Base-by-base conservation (phyloP, 2,888 invertebrate genomes). In the Chouioia cunea region DNA sequence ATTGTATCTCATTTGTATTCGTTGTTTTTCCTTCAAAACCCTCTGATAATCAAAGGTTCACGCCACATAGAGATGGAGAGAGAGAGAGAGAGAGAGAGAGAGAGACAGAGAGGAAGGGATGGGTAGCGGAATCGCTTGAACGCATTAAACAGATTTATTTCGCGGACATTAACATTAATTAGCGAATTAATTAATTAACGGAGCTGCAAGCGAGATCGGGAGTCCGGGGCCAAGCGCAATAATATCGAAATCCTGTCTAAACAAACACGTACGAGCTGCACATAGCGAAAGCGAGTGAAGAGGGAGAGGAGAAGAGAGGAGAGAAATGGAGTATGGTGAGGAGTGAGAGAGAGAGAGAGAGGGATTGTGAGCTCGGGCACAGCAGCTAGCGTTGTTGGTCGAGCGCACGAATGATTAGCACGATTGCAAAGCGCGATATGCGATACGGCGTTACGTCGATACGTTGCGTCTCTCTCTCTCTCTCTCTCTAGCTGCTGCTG, bases 181-280 rank as follows among this genome's bases (percentile, higher is more conserved):
- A 64, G 65, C 48, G 62, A 73, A 70, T 73, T 73, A 67, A 73
- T 73, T 73, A 20, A 20, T n/a, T 54, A 22, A 20, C 15, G 23
- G 22, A 65, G 65, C 65, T 6, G 18, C 12, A 54, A 16, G 43
- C 57, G 18, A 36, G 20, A 6, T 14, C 22, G 57, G 57, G 57
- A n/a, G n/a, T n/a, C n/a, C n/a, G n/a, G 47, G 36, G 52, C 3
- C n/a, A 43, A 43, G 71, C 70, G 68, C 77, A 78, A 82, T 82
- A 82, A 83, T 82, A 82, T 82, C 81, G 80, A 81, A 81, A 81
- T 80, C 79, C 79, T 75, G 80, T 83, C 81, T 82, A 82, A 83
- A 82, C 81, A 82, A 84, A 83, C 80, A 81, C 75, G 71, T 69
- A 75, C 65, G 74, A 76, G 76, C 76, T 71, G 77, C 76, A 76